Conservation (phyloP, 2,797 vertebrate species). For the Toxotes lorentzi region DNA sequence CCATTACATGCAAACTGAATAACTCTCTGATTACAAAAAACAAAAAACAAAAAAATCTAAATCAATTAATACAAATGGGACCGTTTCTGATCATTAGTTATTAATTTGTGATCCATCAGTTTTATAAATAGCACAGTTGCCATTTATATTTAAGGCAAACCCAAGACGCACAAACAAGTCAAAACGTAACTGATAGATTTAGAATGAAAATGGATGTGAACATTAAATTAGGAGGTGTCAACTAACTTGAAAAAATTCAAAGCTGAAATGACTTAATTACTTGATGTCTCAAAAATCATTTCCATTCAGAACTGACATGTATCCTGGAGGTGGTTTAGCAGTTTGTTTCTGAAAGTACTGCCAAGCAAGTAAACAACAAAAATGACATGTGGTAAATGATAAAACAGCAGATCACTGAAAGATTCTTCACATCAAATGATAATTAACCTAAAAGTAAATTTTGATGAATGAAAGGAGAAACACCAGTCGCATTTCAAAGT, state of each 20-base stretch:
- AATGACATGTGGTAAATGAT: neutral
- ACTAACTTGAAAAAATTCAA: neutral
- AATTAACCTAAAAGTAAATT: neutral
- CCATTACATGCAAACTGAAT: neutral
- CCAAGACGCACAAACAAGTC: neutral
- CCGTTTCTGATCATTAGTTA: neutral
- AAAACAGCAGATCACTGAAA: neutral
- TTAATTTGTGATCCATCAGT: neutral
- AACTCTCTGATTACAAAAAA: neutral
- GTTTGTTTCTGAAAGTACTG: neutral
- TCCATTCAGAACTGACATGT: neutral
- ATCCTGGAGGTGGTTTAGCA: slow-evolving; percentile 3
- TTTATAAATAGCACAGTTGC: neutral
- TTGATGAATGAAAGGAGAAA: neutral
- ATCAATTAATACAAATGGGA: slow-evolving; percentile 2
- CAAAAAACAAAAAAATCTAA: neutral
- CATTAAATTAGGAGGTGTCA: neutral
- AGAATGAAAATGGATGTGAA: slow-evolving; percentile 12
- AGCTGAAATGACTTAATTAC: neutral
- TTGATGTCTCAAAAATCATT: neutral
- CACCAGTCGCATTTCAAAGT: neutral
- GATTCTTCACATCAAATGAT: neutral
- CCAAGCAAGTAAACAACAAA: neutral
- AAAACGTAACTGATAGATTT: slow-evolving; percentile 3
- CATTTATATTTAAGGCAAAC: slow-evolving; percentile 22